phyloP scores from a whole-genome alignment of 2,113 vertebrate genomes.

The Alosa alosa region DNA sequence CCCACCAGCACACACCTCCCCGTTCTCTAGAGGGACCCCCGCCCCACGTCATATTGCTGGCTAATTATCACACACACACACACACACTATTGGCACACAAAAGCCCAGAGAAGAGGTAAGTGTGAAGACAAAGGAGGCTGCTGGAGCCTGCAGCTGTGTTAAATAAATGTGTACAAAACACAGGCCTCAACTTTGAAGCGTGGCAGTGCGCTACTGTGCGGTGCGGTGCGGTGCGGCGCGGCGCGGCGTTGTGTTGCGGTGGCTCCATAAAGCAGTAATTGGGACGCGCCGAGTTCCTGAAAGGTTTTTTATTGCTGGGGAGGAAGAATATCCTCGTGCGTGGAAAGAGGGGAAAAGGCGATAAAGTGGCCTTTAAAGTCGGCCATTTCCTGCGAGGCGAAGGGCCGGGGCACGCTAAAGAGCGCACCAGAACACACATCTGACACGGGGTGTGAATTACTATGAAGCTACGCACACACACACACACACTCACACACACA shows the following conservation, averaged over 20 bases:
- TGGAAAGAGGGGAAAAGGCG: slow-evolving; percentile 38
- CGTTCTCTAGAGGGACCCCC: slow-evolving; percentile 41
- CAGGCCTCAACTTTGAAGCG: slow-evolving; percentile 48
- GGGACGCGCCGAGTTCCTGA: slow-evolving; percentile 47
- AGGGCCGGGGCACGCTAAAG: slow-evolving; percentile 19
- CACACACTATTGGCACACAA: slow-evolving; percentile 38
- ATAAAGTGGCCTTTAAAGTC: slow-evolving; percentile 46
- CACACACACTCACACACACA: too few relatives aligned
- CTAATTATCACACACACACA: slow-evolving; percentile 51
- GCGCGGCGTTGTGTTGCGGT: background rate
- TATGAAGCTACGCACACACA: slow-evolving; percentile 6
- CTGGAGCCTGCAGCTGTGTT: slow-evolving; percentile 25
- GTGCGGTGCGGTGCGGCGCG: background rate
- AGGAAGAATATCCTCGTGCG: slow-evolving; percentile 50
- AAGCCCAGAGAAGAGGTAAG: slow-evolving; percentile 22
- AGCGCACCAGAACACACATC: background rate
- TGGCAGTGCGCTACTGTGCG: slow-evolving; percentile 27
- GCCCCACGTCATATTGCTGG: slow-evolving; percentile 50
- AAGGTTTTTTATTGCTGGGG: slow-evolving; percentile 54
- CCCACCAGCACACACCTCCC: slow-evolving; percentile 53
- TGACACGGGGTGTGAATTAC: slow-evolving; percentile 35
- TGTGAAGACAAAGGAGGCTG: background rate
- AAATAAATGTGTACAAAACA: slow-evolving; percentile 37
- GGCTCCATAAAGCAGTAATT: slow-evolving; percentile 48
- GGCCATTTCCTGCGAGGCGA: slow-evolving; percentile 45